These are phyloP conservation scores for Enchytraeus crypticus DNA, from an alignment of 2,888 invertebrate species.

Conservation along the genomic window DNA sequence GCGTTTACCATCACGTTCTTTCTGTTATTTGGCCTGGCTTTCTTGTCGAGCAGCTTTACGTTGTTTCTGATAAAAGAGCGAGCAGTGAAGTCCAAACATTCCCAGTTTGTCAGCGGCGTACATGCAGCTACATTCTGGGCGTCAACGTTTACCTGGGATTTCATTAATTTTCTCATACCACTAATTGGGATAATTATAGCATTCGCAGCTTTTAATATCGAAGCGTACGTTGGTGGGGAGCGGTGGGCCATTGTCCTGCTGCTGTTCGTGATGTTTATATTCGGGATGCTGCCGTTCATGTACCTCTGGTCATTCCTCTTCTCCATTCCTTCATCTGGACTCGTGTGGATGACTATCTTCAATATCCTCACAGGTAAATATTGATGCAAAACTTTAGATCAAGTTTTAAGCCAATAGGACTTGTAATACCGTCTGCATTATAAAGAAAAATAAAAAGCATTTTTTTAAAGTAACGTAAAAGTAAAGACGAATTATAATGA, in stretches of 20 bases:
- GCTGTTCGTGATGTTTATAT: slow-evolving; percentile 56
- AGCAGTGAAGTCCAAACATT: slow-evolving; percentile 44
- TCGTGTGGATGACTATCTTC: slow-evolving; percentile 63
- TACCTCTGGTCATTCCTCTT: slow-evolving; percentile 64
- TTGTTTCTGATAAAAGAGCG: slow-evolving; percentile 59
- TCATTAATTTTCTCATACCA: slow-evolving; percentile 43
- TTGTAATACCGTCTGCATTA: too few relatives aligned
- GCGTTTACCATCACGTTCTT: slow-evolving; percentile 64
- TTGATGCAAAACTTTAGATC: background rate
- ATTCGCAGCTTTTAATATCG: slow-evolving; percentile 42
- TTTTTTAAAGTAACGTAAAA: too few relatives aligned
- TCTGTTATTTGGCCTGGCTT: slow-evolving; percentile 59
- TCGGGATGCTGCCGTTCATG: slow-evolving; percentile 59
- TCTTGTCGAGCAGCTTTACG: slow-evolving; percentile 51
- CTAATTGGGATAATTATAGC: slow-evolving; percentile 41
- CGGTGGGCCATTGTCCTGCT: slow-evolving; percentile 37
- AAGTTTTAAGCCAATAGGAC: too few relatives aligned
- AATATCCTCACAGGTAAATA: slow-evolving; percentile 63
- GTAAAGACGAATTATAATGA: background rate
- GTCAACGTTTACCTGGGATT: slow-evolving; percentile 50
- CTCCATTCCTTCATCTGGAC: slow-evolving; percentile 65
- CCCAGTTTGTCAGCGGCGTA: slow-evolving; percentile 48
- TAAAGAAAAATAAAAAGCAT: too few relatives aligned
- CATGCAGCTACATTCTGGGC: slow-evolving; percentile 48
- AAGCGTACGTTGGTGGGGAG: slow-evolving; percentile 34